Evolutionary conservation across 2,113 vertebrate genomes (phyloP), one percentile per base, ranked within the genome.

Genomic region (Otocyon megalotis): DNA sequence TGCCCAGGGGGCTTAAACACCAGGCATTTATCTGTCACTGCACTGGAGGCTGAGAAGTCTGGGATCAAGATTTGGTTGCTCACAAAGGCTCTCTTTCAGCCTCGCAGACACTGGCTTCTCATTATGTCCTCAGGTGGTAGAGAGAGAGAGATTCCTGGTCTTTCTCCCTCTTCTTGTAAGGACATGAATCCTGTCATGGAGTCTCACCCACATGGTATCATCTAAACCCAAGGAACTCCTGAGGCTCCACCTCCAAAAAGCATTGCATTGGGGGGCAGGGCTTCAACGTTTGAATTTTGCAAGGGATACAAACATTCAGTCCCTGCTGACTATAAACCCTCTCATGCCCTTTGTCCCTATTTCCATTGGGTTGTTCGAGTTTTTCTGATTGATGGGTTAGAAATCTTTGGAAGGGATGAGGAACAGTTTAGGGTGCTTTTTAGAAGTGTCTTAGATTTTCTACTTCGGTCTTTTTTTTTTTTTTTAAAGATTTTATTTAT

Each of bases 11-110:
- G 71, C 77, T 76, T 88, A 43, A 80, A 28, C 30, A 67, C 62
- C 22, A 93, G 71, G 81, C 72, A 84, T 72, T 88, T 92, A 26
- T 85, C 58, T 77, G 13, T 77, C 32, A 92, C 16, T 20, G 54
- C 32, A 35, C 17, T 50, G 26, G 80, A 60, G 54, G 3, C 56
- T 71, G 30, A 13, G 28, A 77, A 90, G 32, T 35, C 60, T 22
- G 79, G 28, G 20, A 4, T 50, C 30, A 71, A 63, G 10, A 43
- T 83, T 58, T 16, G 35, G 54, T 77, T 63, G 19, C 16, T 24
- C 12, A 4, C 5, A 32, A 37, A 2, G 28, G 6, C 32, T 48
- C 20, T 74, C 8, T 79, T 76, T 58, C 77, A 92, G 77, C 35
- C n/a, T 88, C 30, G 26, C 28, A 35, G 69, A 74, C 0, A 26